Evolutionary conservation across 37 sponge, comb jelly and placozoan genomes (phyloP).

Genomic region (Ephydatia muelleri): DNA sequence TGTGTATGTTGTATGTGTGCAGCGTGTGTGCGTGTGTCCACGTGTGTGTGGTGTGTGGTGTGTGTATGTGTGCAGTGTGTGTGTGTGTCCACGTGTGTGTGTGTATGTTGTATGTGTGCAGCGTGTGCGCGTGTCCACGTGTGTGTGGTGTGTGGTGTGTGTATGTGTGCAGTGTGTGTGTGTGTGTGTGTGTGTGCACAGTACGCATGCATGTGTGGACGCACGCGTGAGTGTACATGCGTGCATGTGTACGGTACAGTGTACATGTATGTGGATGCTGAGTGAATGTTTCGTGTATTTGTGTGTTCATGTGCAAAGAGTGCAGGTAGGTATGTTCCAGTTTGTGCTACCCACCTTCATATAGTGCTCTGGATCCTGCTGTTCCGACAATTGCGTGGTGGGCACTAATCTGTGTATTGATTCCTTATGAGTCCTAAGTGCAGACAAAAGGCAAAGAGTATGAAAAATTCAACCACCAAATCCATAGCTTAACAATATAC

Average conservation of each 20-base stretch:
- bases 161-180: background rate
- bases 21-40: too few species aligned
- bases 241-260: background rate
- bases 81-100: too few species aligned
- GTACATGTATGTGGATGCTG: background rate
- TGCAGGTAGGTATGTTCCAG: background rate
- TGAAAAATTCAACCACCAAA: background rate
- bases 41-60: too few species aligned
- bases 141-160: too few species aligned
- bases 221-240: too few species aligned
- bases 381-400: constrained; percentile 12
- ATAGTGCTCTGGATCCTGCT: constrained; percentile 34
- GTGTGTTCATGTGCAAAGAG: background rate
- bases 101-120: too few species aligned
- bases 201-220: background rate
- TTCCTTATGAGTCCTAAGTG: constrained; percentile 44
- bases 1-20: too few species aligned
- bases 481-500: too few species aligned
- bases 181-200: background rate
- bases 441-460: background rate
- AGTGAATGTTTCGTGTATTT: background rate
- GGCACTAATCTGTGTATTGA: constrained; percentile 40
- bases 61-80: too few species aligned
- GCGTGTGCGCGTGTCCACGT: too few species aligned
- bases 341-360: constrained; percentile 23